Evolutionary conservation across 2,888 invertebrate species (phyloP), one percentile per base, ranked within the genome.

Genomic region (Erynnis tages): DNA sequence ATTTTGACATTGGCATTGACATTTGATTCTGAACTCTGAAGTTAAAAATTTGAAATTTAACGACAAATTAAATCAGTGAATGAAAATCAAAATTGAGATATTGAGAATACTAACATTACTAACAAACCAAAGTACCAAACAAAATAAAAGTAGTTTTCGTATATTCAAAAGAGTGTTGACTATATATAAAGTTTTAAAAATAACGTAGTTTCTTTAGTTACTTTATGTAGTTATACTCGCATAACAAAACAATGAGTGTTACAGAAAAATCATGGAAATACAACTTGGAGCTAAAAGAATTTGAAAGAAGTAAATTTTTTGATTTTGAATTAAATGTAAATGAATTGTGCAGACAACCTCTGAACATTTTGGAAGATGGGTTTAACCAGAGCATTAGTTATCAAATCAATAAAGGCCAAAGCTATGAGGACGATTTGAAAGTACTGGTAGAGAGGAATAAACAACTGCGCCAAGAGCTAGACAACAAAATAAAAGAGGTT

Each of bases 351-450:
- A 68, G 81, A 57, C 55, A 59, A 44, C 55, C 76, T 21, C 43
- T 71, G 4, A 66, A 67, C 46, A 48, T 70, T 29, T 50, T 83
- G 16, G 69, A 78, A 59, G 71, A 74, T 21, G 61, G 63, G 44
- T 79, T 80, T 53, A 69, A 63, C 63, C 66, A 67, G 30, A 70
- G 65, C 49, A 61, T 57, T 32, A 64, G 63, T 40, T 64, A 59
- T 23, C 67, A 64, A 54, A 61, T 35, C 10, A 44, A 17, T 47
- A 49, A 59, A 11, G 49, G 58, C 17, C 63, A 62, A 54, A 76
- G 62, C 56, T 69, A 74, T 55, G 80, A 86, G 13, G 75, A 81
- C 40, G 76, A 83, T 53, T 56, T 86, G 0, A 74, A 69, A 63
- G 54, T 54, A 21, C 53, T 84, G 2, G 55, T 66, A 11, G 83